Evolutionary conservation across 2,113 vertebrate genomes (phyloP).

Genomic region (Odontesthes bonariensis): DNA sequence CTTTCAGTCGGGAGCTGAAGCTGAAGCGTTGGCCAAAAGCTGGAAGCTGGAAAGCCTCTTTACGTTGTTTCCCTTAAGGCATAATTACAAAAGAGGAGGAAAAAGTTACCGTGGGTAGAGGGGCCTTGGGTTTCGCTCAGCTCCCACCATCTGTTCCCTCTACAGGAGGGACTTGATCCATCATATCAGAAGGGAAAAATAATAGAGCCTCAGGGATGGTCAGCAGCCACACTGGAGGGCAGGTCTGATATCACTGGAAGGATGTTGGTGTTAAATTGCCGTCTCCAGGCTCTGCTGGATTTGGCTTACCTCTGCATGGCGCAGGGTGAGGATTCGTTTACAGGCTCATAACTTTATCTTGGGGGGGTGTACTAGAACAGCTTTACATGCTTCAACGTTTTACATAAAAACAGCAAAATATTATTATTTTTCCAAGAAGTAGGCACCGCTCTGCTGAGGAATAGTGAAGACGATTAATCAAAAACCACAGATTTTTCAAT

Average conservation of each 20-base stretch:
- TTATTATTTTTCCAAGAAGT: too few relatives aligned
- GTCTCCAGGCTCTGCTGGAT: slow-evolving; percentile 51
- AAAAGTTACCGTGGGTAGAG: slow-evolving; percentile 38
- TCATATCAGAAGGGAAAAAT: slow-evolving; percentile 59
- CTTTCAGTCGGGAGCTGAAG: slow-evolving; percentile 30
- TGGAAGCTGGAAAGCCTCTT: slow-evolving; percentile 42
- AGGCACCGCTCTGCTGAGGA: too few relatives aligned
- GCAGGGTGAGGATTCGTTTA: slow-evolving; percentile 17
- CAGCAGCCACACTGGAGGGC: slow-evolving; percentile 6
- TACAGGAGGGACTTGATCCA: slow-evolving; percentile 61
- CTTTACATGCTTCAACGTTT: too few relatives aligned
- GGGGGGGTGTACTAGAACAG: too few relatives aligned
- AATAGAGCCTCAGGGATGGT: slow-evolving; percentile 60
- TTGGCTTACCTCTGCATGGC: slow-evolving; percentile 40
- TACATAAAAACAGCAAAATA: too few relatives aligned
- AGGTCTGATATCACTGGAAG: slow-evolving; percentile 30
- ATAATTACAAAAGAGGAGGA: slow-evolving; percentile 64
- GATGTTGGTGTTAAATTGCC: slow-evolving; percentile 18
- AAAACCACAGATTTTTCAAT: too few relatives aligned
- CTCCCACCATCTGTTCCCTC: slow-evolving; percentile 64
- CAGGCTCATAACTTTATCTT: neutral
- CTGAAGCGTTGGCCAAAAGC: slow-evolving; percentile 24
- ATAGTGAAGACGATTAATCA: too few relatives aligned
- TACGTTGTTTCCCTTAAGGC: slow-evolving; percentile 57
- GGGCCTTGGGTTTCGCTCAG: slow-evolving; percentile 42